Percentiles rank a stretch among this genome's conserved stretches.
phyloP scores from a whole-genome alignment of 2,797 vertebrate species.

The Falco concolor region DNA sequence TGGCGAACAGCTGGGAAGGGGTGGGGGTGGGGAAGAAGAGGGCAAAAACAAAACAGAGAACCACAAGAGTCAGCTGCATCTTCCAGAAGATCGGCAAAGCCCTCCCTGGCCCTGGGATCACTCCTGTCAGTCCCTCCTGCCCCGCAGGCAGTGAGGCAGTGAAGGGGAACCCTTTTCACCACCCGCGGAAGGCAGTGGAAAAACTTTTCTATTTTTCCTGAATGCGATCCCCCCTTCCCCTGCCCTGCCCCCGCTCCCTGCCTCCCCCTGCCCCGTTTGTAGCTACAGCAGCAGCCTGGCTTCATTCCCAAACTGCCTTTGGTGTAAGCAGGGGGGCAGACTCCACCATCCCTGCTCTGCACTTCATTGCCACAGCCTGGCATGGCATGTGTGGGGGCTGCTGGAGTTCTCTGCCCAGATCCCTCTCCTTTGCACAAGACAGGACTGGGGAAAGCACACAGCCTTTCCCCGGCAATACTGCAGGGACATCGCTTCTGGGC shows the following conservation, averaged over 20 bases:
- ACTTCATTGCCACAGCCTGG: too few relatives aligned
- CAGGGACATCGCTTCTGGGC: background rate
- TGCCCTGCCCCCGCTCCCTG: background rate
- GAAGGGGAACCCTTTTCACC: background rate
- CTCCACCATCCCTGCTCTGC: background rate
- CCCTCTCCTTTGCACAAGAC: background rate
- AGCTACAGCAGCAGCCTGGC: background rate
- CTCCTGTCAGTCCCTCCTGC: background rate
- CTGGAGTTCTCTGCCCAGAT: background rate
- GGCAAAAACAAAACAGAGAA: background rate
- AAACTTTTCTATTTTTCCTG: background rate
- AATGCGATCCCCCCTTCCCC: background rate
- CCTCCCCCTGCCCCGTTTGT: too few relatives aligned
- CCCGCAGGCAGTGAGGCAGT: background rate
- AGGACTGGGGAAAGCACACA: background rate
- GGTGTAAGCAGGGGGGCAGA: background rate
- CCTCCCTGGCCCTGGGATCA: too few relatives aligned
- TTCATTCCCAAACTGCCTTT: background rate
- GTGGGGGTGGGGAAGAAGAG: background rate
- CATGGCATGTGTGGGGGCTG: background rate
- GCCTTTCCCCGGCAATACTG: background rate
- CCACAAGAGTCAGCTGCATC: background rate
- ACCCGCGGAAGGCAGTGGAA: background rate
- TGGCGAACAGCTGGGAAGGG: conserved; percentile 84
- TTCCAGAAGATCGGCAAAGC: background rate